These are phyloP conservation scores for Cylindroiulus punctatus DNA, from an alignment of 2,888 invertebrate genomes.

Conservation along the genomic window DNA sequence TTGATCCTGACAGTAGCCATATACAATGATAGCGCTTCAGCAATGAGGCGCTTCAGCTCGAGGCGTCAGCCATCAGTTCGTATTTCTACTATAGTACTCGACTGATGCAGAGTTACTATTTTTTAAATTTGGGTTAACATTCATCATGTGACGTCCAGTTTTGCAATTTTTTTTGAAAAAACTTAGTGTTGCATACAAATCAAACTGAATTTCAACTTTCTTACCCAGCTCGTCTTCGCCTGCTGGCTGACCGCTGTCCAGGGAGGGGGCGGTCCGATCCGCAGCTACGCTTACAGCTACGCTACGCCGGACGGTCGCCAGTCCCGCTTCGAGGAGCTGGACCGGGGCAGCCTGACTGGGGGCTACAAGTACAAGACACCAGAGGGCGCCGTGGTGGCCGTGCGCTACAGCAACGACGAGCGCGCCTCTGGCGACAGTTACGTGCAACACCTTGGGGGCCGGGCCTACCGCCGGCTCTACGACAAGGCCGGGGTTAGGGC, in stretches of 20 bases:
- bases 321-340: constrained; percentile 15
- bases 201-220: not conserved
- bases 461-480: not conserved
- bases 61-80: too few species aligned
- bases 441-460: not conserved
- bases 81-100: too few species aligned
- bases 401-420: constrained; percentile 48
- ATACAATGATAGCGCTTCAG: too few species aligned
- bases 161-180: not conserved
- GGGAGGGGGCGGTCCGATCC: not conserved
- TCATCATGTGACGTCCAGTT: too few species aligned
- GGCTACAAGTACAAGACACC: constrained; percentile 40
- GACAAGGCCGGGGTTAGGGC: too few species aligned
- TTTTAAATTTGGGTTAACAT: too few species aligned
- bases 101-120: too few species aligned
- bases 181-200: too few species aligned
- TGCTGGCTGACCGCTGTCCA: constrained; percentile 6
- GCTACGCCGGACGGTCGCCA: constrained; percentile 32
- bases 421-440: constrained; percentile 28
- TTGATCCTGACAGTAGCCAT: too few species aligned
- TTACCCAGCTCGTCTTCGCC: not conserved
- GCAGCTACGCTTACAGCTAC: constrained; percentile 49
- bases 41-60: too few species aligned
- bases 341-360: not conserved
- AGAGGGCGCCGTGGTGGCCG: constrained; percentile 50